Conservation (phyloP, 1,140 invertebrate species). For the Zaprionus ghesquierei region DNA sequence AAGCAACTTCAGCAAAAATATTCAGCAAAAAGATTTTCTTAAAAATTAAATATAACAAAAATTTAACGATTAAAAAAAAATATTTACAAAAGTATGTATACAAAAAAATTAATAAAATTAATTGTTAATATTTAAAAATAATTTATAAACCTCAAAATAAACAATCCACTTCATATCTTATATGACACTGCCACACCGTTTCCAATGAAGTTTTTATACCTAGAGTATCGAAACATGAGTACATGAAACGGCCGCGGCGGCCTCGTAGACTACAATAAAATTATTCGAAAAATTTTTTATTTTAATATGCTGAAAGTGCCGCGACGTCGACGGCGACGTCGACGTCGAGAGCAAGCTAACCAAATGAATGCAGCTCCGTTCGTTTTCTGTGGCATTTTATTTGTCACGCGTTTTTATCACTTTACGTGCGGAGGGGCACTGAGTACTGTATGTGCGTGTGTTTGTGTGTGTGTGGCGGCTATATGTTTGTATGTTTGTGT, state of each 20-base stretch:
- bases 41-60: too few species aligned
- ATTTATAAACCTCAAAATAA: too few species aligned
- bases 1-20: neutral
- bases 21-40: too few species aligned
- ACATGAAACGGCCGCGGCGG: constrained; percentile 25
- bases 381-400: constrained; percentile 67
- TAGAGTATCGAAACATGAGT: neutral
- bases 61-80: too few species aligned
- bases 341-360: constrained; percentile 13
- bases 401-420: constrained; percentile 80
- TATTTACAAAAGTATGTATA: too few species aligned
- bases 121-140: too few species aligned
- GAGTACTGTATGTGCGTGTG: constrained; percentile 5
- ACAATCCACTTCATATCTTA: too few species aligned
- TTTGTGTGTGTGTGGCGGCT: neutral
- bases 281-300: constrained; percentile 66
- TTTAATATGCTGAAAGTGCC: constrained; percentile 65
- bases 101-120: too few species aligned
- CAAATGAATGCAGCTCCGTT: constrained; percentile 51
- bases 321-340: neutral
- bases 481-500: constrained; percentile 9
- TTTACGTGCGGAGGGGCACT: constrained; percentile 60
- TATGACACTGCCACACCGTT: too few species aligned
- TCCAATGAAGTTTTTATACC: neutral
- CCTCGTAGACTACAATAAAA: constrained; percentile 71